These are phyloP conservation scores for Lagopus leucura DNA, from an alignment of 2,113 vertebrate genomes.

Conservation along the genomic window DNA sequence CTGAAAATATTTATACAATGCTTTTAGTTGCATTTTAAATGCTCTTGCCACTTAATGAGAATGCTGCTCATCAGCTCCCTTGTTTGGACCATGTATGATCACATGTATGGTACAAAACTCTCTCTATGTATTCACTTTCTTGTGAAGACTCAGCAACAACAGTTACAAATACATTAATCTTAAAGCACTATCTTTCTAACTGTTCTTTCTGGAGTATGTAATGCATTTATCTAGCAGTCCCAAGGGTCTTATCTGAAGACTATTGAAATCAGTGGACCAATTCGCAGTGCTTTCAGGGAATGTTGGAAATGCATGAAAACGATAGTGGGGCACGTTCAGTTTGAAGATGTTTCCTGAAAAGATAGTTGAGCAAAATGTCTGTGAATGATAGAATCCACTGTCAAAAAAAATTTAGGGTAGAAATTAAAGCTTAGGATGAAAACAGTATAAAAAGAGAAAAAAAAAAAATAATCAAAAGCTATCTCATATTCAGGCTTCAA, in stretches of 20 bases:
- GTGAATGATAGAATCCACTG: background rate
- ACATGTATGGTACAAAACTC: background rate
- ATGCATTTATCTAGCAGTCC: background rate
- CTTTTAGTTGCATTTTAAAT: background rate
- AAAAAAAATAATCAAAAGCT: background rate
- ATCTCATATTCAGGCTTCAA: background rate
- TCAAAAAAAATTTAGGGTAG: background rate
- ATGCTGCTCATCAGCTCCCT: background rate
- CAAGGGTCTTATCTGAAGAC: background rate
- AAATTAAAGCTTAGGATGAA: background rate
- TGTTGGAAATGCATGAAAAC: background rate
- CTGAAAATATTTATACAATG: background rate
- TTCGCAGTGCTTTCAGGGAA: accelerated
- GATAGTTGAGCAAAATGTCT: background rate
- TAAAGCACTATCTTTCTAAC: background rate
- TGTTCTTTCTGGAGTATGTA: background rate
- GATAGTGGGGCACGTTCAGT: background rate
- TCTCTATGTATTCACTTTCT: background rate
- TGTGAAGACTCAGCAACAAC: background rate
- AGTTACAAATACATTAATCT: background rate
- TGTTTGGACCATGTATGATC: background rate
- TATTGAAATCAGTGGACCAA: background rate
- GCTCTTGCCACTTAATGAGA: background rate
- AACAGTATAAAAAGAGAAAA: background rate
- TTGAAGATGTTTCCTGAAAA: background rate